phyloP scores from a whole-genome alignment of 2,113 vertebrate species.

The Cercocebus atys region DNA sequence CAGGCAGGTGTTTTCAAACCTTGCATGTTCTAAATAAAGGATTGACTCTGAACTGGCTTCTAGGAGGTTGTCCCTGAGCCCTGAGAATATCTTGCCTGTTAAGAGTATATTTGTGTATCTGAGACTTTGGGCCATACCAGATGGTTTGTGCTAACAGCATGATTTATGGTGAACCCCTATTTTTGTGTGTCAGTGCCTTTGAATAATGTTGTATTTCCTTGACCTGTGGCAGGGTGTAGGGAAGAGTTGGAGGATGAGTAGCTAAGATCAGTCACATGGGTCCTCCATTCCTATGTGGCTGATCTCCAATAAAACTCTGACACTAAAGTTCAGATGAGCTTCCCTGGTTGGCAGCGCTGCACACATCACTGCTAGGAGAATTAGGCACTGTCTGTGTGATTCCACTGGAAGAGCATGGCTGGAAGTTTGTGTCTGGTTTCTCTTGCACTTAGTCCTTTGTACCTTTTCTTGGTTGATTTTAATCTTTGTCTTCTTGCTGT shows the following conservation, averaged over 20 bases:
- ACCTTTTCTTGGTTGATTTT: not conserved
- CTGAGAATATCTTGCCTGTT: not conserved
- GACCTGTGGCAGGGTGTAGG: not conserved
- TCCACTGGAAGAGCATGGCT: not conserved
- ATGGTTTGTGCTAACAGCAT: not conserved
- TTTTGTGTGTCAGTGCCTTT: not conserved
- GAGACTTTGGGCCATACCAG: not conserved
- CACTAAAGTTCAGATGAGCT: not conserved
- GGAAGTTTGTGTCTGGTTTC: not conserved
- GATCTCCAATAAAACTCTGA: not conserved
- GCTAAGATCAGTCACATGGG: not conserved
- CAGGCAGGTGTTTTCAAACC: not conserved
- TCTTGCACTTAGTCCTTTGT: not conserved
- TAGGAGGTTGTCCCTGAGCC: not conserved
- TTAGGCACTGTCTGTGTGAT: not conserved
- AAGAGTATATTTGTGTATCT: not conserved
- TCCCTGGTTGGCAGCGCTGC: not conserved
- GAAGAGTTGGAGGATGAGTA: not conserved
- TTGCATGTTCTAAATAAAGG: not conserved
- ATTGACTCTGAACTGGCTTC: not conserved
- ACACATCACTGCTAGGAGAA: not conserved
- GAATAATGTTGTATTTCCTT: not conserved
- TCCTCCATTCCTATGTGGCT: not conserved
- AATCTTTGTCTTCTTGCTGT: not conserved
- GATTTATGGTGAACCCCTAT: not conserved